Conservation (phyloP, 2,888 invertebrate species). For the Agelastica alni region DNA sequence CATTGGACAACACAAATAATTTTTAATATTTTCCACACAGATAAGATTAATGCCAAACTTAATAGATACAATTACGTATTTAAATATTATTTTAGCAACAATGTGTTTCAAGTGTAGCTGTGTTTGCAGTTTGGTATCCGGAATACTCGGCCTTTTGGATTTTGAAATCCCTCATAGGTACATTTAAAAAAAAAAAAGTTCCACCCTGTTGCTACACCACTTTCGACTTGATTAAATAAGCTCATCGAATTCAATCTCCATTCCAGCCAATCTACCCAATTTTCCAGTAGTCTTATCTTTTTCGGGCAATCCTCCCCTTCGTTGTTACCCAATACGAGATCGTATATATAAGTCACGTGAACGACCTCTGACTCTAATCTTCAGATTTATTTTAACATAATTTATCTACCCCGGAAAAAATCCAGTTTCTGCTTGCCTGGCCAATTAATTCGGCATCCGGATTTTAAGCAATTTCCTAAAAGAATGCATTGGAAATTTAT, state of each 20-base stretch:
- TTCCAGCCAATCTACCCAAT: conserved; percentile 55
- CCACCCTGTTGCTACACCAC: conserved; percentile 29
- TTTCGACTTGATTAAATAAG: conserved; percentile 54
- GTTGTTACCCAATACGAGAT: conserved; percentile 52
- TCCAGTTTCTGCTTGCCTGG: conserved; percentile 24
- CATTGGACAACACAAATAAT: too few relatives aligned
- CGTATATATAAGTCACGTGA: conserved; percentile 50
- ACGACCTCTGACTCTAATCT: conserved; percentile 40
- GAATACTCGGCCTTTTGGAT: too few relatives aligned
- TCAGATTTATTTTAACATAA: conserved; percentile 48
- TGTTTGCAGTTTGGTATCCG: too few relatives aligned
- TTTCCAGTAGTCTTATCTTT: conserved; percentile 56
- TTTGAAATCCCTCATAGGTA: neutral
- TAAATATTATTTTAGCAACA: too few relatives aligned
- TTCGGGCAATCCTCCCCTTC: conserved; percentile 51
- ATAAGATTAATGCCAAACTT: too few relatives aligned
- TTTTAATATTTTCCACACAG: too few relatives aligned
- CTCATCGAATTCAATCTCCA: conserved; percentile 56
- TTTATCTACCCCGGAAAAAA: conserved; percentile 28
- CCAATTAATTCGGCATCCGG: conserved; percentile 26
- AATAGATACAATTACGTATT: too few relatives aligned
- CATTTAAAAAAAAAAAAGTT: neutral
- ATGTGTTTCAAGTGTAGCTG: too few relatives aligned
- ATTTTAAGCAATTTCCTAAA: conserved; percentile 17
- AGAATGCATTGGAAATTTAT: conserved; percentile 17